Base-by-base conservation (phyloP, 2,113 vertebrate genomes). In the Noturus placidus region DNA sequence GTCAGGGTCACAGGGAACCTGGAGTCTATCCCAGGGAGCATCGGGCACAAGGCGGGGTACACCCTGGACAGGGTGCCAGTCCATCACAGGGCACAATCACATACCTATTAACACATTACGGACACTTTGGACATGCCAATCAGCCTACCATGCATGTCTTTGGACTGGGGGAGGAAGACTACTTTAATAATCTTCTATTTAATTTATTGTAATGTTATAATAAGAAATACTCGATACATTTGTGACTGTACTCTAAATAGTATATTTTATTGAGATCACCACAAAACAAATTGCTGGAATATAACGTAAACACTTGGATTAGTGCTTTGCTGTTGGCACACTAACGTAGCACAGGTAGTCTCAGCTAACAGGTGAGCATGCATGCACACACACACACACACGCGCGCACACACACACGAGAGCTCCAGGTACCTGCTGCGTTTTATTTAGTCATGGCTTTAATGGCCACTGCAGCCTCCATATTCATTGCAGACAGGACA, bases 361-460 rank as follows among this genome's bases (percentile, higher is more conserved):
- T 85, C 74, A 54, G 52, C 52, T 84, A 84, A 35, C 70, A 74
- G 91, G 86, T 88, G 63, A 84, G 22, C 86, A 72, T 78, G 57
- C 54, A 52, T 63, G 22, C 69, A 61, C 35, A 42, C 25, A 83
- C n/a, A n/a, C n/a, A n/a, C n/a, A n/a, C n/a, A n/a, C n/a, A n/a
- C n/a, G n/a, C n/a, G n/a, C 56, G 22, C 13, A 81, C 90, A 72
- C 65, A 70, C 33, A 52, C 79, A 88, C 84, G 77, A 87, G 9
- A 78, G 90, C 89, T 88, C 91, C 87, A 87, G 93, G 94, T 93
- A 97, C 97, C 95, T 96, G 95, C 92, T 88, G 92, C 89, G 91
- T 91, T 95, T 95, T 96, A 97, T 96, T 97, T 97, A 92, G 94
- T 94, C 94, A 96, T 94, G 84, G 95, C 95, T 94, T 97, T 97